phyloP scores from a whole-genome alignment of 2,888 invertebrate genomes.

The Limnephilus rhombicus region DNA sequence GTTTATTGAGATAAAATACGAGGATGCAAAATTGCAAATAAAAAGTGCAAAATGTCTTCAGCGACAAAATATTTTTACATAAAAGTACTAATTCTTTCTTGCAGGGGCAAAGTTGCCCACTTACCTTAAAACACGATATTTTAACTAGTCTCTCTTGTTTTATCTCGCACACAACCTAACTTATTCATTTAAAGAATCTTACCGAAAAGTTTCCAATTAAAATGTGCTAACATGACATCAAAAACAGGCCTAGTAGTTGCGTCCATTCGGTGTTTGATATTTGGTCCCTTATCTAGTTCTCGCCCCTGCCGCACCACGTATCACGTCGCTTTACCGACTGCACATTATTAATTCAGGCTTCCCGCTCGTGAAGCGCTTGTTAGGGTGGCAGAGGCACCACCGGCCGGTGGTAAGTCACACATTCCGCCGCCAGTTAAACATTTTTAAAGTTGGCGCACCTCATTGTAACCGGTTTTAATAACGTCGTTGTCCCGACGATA shows the following conservation, averaged over 20 bases:
- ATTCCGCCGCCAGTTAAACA: neutral
- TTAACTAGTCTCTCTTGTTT: too few relatives aligned
- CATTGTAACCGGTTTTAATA: conserved; percentile 1
- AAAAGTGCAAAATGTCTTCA: too few relatives aligned
- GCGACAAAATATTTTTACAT: too few relatives aligned
- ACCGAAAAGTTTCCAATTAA: neutral
- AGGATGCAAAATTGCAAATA: too few relatives aligned
- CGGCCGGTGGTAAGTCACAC: neutral
- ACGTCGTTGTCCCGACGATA: neutral
- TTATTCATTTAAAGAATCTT: too few relatives aligned
- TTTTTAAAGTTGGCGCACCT: conserved; percentile 20
- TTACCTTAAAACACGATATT: too few relatives aligned
- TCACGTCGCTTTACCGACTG: conserved; percentile 2
- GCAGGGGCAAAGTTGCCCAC: too few relatives aligned
- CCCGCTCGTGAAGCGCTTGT: conserved; percentile 27
- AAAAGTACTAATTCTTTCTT: too few relatives aligned
- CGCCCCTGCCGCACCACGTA: conserved; percentile 1
- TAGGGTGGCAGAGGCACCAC: conserved; percentile 24
- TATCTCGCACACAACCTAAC: too few relatives aligned
- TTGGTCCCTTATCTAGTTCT: neutral
- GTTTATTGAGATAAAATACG: too few relatives aligned
- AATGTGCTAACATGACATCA: neutral
- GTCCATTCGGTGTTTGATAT: neutral
- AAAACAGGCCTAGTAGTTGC: neutral
- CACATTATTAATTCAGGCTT: conserved; percentile 31